phyloP scores from a whole-genome alignment of 2,888 invertebrate species.

The Drosophila rellima region DNA sequence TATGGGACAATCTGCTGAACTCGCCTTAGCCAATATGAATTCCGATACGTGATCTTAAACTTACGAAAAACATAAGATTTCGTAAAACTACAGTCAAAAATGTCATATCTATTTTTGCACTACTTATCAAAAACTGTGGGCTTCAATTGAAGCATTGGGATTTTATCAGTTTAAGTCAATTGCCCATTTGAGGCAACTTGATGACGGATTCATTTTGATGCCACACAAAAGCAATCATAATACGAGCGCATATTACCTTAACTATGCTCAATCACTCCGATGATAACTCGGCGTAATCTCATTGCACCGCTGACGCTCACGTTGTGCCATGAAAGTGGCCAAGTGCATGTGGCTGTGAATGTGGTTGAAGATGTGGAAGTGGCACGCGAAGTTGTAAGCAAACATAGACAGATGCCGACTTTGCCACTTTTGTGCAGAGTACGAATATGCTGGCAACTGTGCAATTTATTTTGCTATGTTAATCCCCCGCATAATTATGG shows the following conservation, averaged over 20 bases:
- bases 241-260: conserved; percentile 25
- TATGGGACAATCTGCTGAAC: no score
- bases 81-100: neutral
- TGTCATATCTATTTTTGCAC: neutral
- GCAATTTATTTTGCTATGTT: conserved; percentile 58
- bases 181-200: conserved; percentile 10
- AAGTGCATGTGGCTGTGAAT: neutral
- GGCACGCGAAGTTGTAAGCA: conserved; percentile 23
- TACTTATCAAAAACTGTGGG: neutral
- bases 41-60: no score
- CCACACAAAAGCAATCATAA: conserved; percentile 28
- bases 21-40: neutral
- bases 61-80: neutral
- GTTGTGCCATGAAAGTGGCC: conserved; percentile 11
- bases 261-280: conserved; percentile 18
- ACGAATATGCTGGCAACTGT: conserved; percentile 12
- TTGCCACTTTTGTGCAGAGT: conserved; percentile 5
- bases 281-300: conserved; percentile 32
- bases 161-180: conserved; percentile 6
- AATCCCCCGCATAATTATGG: conserved; percentile 65
- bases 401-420: neutral
- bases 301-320: conserved; percentile 13
- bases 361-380: neutral
- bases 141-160: neutral
- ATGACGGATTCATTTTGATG: conserved; percentile 22